These are phyloP conservation scores for Physella acuta DNA, from an alignment of 1,140 invertebrate species.

Conservation along the genomic window DNA sequence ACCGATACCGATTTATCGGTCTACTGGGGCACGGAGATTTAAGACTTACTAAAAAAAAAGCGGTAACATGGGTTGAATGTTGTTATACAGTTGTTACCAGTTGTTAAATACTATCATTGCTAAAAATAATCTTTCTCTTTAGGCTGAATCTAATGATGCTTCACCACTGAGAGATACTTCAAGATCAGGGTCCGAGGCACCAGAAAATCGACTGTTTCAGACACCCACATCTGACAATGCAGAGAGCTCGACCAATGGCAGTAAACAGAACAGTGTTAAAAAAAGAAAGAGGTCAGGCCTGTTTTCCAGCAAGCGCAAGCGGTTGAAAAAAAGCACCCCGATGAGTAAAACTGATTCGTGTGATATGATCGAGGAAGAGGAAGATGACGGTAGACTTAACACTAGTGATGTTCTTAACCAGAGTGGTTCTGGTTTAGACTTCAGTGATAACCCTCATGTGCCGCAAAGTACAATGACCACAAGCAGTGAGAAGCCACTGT, in stretches of 20 bases:
- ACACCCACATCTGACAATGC: background rate
- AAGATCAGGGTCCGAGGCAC: background rate
- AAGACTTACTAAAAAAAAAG: no score
- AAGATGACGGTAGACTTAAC: no score
- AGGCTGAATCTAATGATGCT: slow-evolving; percentile 21
- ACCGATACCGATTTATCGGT: no score
- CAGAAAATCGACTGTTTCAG: background rate
- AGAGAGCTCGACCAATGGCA: background rate
- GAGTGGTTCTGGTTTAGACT: no score
- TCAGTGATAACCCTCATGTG: no score
- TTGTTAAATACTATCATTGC: no score
- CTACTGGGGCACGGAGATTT: no score
- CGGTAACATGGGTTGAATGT: no score
- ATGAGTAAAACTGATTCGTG: background rate
- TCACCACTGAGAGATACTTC: slow-evolving; percentile 3
- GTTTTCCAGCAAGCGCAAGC: slow-evolving; percentile 1
- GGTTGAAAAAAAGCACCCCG: slow-evolving; percentile 3
- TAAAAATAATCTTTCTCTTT: background rate
- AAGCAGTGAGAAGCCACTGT: no score
- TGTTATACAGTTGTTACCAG: no score
- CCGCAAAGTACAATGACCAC: no score
- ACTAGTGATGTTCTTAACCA: no score
- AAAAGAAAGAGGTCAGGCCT: slow-evolving; percentile 5
- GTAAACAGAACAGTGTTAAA: slow-evolving; percentile 6
- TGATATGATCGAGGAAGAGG: background rate